phyloP scores from a whole-genome alignment of 2,888 invertebrate species.

The Sphecodes monilicornis region DNA sequence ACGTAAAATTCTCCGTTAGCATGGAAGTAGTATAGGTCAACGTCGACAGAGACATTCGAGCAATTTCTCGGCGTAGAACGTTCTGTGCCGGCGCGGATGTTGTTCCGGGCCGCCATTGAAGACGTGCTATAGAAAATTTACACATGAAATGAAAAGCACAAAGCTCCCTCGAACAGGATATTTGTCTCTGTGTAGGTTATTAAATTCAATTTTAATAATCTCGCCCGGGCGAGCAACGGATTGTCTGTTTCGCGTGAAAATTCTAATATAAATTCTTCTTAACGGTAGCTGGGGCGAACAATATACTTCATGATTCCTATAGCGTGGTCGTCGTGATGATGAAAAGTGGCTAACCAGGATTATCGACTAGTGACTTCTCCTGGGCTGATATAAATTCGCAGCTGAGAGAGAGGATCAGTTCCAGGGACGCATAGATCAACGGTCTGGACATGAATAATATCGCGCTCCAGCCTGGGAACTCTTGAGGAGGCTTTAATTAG shows the following conservation, averaged over 20 bases:
- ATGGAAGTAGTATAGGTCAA: neutral
- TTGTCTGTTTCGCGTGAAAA: neutral
- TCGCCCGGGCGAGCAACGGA: neutral
- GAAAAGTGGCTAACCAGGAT: conserved; percentile 12
- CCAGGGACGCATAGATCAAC: neutral
- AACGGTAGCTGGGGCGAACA: neutral
- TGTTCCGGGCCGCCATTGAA: neutral
- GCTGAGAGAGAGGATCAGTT: neutral
- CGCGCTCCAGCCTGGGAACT: neutral
- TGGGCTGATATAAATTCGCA: neutral
- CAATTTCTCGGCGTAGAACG: neutral
- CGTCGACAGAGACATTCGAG: neutral
- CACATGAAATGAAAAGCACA: neutral
- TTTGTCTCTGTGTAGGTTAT: neutral
- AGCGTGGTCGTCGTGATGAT: neutral
- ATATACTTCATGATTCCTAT: neutral
- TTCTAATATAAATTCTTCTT: conserved; percentile 32
- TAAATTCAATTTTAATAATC: conserved; percentile 18
- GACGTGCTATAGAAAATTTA: neutral
- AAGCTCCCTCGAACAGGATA: neutral
- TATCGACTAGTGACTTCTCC: conserved; percentile 17
- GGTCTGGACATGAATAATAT: conserved; percentile 14
- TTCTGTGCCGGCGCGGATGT: neutral
- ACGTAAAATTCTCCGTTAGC: neutral
- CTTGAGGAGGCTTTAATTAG: conserved; percentile 17